Percentiles rank a stretch among this genome's conserved stretches.
phyloP scores from a whole-genome alignment of 1,140 invertebrate species.

The Monochamus saltuarius region DNA sequence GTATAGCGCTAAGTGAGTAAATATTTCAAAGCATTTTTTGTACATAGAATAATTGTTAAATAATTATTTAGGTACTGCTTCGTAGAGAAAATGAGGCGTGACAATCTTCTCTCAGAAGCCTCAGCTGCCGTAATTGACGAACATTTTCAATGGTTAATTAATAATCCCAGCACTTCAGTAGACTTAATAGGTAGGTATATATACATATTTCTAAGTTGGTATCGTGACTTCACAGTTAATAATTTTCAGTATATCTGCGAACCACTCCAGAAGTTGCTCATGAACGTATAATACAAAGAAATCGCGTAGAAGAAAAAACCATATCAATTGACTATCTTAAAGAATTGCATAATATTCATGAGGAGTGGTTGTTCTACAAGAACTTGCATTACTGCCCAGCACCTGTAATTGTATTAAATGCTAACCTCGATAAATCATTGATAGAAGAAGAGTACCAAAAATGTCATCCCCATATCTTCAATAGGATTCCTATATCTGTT shows the following conservation, averaged over 20 bases:
- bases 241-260: slow-evolving; percentile 77
- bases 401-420: slow-evolving; percentile 64
- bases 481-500: slow-evolving; percentile 14
- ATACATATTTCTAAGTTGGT: background rate
- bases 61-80: slow-evolving; percentile 69
- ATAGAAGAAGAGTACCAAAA: slow-evolving; percentile 64
- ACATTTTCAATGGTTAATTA: slow-evolving; percentile 79
- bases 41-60: slow-evolving; percentile 11
- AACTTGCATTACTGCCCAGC: slow-evolving; percentile 58
- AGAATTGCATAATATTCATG: slow-evolving; percentile 29
- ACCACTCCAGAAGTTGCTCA: slow-evolving; percentile 80
- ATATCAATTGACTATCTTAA: slow-evolving; percentile 64
- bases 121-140: slow-evolving; percentile 72
- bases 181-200: slow-evolving; percentile 30
- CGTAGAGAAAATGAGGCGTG: slow-evolving; percentile 73
- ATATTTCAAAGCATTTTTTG: background rate
- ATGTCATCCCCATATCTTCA: slow-evolving; percentile 50
- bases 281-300: slow-evolving; percentile 73
- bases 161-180: slow-evolving; percentile 25
- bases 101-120: slow-evolving; percentile 52
- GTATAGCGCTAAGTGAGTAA: slow-evolving; percentile 64
- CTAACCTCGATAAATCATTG: slow-evolving; percentile 61
- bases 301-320: slow-evolving; percentile 75
- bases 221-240: background rate
- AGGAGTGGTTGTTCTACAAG: slow-evolving; percentile 46